Base-by-base conservation (phyloP, 2,888 invertebrate species). In the Polyommatus icarus region DNA sequence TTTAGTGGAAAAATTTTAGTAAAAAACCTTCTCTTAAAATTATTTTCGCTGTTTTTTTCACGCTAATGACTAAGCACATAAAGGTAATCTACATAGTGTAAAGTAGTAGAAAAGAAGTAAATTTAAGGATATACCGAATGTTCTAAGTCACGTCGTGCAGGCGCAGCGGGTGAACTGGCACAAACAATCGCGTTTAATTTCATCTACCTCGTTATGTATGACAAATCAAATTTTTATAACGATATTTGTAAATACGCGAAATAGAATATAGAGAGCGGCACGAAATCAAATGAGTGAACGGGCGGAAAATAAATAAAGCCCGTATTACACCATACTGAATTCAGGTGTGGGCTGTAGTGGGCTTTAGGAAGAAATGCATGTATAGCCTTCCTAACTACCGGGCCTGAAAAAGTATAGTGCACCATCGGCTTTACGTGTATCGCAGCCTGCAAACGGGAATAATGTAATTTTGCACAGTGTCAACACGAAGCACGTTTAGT, bases 401-500 rank as follows among this genome's bases (percentile, higher is more conserved):
- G 18, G 54, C 12, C 18, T 18, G 5, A 18, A 54, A 54, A 54
- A 18, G 18, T 18, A 5, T 54, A 54, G 54, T 54, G 54, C 54
- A 54, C 18, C 15, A 18, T 18, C 4, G 54, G 18, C 54, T 54
- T 80, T 81, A 82, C 79, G 80, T 77, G 76, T 80, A 80, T 78
- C 81, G 80, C 82, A 81, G 82, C 79, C 82, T 81, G 81, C 81
- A 80, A 79, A 79, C 79, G 78, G 79, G 84, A 83, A 84, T 86
- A 84, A 87, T 86, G 88, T 89, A 89, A 91, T 91, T 89, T 88
- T 86, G 87, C 86, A 87, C 85, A n/a, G 84, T 87, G 90, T 91
- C 90, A 90, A 85, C 88, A 82, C 86, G 88, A 85, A 81, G 80
- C 81, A 78, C 82, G 81, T 81, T 83, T 83, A 81, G 82, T 81